phyloP scores from a whole-genome alignment of 2,113 vertebrate genomes.

The Vombatus ursinus region DNA sequence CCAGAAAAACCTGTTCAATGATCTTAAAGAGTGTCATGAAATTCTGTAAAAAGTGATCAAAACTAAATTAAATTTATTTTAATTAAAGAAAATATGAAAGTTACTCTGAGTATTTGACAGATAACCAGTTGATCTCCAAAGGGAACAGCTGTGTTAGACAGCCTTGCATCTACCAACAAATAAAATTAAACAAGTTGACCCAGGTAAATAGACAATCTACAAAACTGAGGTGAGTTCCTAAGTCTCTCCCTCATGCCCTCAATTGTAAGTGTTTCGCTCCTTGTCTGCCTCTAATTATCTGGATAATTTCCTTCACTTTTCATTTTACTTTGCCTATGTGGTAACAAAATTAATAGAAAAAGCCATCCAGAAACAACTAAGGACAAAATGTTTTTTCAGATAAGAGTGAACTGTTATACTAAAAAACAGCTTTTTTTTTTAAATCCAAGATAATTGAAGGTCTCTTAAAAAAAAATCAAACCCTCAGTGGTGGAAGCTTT shows the following conservation, averaged over 20 bases:
- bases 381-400: constrained; percentile 27
- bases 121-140: background rate
- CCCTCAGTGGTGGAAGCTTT: constrained; percentile 31
- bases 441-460: background rate
- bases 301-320: background rate
- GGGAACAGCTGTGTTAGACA: background rate
- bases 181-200: background rate
- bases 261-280: background rate
- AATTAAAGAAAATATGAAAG: background rate
- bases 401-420: constrained; percentile 34
- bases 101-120: background rate
- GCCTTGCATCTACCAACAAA: background rate
- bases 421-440: background rate
- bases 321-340: background rate
- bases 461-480: background rate
- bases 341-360: background rate
- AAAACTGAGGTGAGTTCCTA: background rate
- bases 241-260: background rate
- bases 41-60: constrained; percentile 35
- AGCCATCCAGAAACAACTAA: constrained; percentile 22
- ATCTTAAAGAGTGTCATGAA: background rate
- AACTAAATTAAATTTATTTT: constrained; percentile 26
- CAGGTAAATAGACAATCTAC: background rate
- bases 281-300: background rate
- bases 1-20: background rate